Percentiles rank a stretch among this genome's conserved stretches.
These are phyloP conservation scores for Riptortus pedestris DNA, from an alignment of 1,140 invertebrate genomes.

Conservation along the genomic window DNA sequence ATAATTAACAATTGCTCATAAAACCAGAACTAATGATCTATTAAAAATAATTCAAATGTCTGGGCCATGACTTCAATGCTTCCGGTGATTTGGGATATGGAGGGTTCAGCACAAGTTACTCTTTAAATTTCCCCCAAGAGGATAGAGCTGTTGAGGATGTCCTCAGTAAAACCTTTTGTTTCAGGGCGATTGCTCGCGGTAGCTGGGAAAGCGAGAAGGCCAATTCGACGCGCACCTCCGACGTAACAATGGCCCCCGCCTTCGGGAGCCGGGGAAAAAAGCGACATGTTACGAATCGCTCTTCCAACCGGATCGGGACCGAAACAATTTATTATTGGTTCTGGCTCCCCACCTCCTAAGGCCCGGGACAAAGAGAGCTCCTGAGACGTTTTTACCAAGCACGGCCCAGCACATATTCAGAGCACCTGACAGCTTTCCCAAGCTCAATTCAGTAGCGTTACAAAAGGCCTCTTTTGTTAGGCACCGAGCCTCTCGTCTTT, in stretches of 20 bases:
- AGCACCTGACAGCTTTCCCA: constrained; percentile 19
- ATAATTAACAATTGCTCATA: no score
- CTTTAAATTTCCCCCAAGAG: no score
- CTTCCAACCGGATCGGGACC: constrained; percentile 22
- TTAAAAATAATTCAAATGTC: no score
- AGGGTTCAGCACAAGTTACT: no score
- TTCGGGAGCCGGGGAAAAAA: constrained; percentile 18
- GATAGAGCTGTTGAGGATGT: no score
- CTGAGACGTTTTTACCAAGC: constrained; percentile 23
- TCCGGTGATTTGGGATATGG: no score
- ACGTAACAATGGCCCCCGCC: constrained; percentile 22
- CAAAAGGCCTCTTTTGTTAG: constrained; percentile 8
- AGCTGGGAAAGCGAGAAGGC: constrained; percentile 20
- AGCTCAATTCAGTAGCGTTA: constrained; percentile 13
- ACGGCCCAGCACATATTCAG: constrained; percentile 25
- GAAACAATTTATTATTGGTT: constrained; percentile 28
- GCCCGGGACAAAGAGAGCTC: not conserved
- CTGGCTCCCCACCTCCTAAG: constrained; percentile 12
- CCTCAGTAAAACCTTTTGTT: not conserved
- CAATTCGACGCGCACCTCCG: constrained; percentile 13
- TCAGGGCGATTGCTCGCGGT: constrained; percentile 7
- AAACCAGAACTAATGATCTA: no score
- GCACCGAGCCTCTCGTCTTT: constrained; percentile 3
- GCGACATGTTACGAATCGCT: constrained; percentile 26
- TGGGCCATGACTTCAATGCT: no score